These are phyloP conservation scores for Onychomys leucogaster DNA, from an alignment of 2,797 vertebrate species.

Conservation along the genomic window DNA sequence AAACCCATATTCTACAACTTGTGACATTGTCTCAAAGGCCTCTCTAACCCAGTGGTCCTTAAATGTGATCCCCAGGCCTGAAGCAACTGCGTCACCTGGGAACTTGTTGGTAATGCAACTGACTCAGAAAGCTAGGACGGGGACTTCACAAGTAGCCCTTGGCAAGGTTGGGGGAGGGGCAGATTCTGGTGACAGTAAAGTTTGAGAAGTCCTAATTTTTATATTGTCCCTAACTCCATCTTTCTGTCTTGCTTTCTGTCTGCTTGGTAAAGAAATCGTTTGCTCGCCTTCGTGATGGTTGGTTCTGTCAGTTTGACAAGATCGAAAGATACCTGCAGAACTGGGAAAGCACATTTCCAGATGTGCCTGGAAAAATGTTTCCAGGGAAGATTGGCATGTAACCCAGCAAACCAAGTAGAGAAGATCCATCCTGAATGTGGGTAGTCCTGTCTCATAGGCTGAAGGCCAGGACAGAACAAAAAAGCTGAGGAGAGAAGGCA, in stretches of 20 bases:
- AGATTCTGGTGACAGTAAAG: neutral
- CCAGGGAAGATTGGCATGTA: neutral
- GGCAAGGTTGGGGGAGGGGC: too few relatives aligned
- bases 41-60: conserved; percentile 25
- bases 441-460: neutral
- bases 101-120: conserved; percentile 4
- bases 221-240: neutral
- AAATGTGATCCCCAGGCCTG: neutral
- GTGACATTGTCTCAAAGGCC: neutral
- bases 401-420: neutral
- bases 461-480: neutral
- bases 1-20: neutral
- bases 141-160: neutral
- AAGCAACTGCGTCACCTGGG: neutral
- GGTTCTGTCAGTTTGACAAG: neutral
- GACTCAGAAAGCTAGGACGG: neutral
- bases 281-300: neutral
- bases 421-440: neutral
- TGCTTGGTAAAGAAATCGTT: conserved; percentile 26
- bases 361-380: neutral
- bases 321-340: neutral
- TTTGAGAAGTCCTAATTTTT: neutral
- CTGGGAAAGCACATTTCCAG: neutral
- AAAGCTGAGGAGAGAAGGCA: neutral
- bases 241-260: neutral